A percentile compares a stretch with the other conserved stretches of the same genome.
phyloP scores from a whole-genome alignment of 2,797 vertebrate genomes.

The Microctenopoma lineatum region DNA sequence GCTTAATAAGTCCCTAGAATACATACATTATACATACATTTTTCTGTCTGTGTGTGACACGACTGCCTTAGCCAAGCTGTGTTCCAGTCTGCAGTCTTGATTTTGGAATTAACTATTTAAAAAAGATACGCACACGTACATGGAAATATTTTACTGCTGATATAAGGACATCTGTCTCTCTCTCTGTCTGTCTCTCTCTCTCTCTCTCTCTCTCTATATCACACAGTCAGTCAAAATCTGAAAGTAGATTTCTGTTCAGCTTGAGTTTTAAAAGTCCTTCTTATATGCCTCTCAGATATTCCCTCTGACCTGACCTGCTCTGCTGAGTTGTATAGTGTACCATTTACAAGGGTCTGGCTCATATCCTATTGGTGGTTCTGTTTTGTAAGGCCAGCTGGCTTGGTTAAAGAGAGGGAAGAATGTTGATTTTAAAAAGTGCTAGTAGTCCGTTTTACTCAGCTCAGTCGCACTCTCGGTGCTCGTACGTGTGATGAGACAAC shows the following conservation, averaged over 20 bases:
- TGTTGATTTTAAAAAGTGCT: constrained; percentile 26
- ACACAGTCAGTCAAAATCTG: background rate
- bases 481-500: constrained; percentile 1
- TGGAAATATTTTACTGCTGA: constrained; percentile 9
- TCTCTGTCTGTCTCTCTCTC: background rate
- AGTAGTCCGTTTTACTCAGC: constrained; percentile 7
- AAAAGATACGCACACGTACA: constrained; percentile 11
- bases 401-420: constrained; percentile 5
- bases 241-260: background rate
- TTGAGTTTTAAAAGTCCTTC: constrained; percentile 10
- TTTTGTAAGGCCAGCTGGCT: constrained; percentile 12
- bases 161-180: background rate
- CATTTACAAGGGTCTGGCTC: constrained; percentile 13
- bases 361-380: constrained; percentile 8
- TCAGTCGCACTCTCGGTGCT: constrained; percentile 1
- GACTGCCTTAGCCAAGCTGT: constrained; percentile 33
- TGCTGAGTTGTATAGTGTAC: constrained; percentile 6
- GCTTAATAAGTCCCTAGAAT: background rate
- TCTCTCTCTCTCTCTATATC: background rate
- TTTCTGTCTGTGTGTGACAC: constrained; percentile 25
- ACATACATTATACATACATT: background rate
- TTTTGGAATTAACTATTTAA: constrained; percentile 30
- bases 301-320: constrained; percentile 10
- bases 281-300: constrained; percentile 12
- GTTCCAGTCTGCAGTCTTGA: constrained; percentile 43